These are phyloP conservation scores for Adela reaumurella DNA, from an alignment of 2,888 invertebrate species.

Conservation along the genomic window DNA sequence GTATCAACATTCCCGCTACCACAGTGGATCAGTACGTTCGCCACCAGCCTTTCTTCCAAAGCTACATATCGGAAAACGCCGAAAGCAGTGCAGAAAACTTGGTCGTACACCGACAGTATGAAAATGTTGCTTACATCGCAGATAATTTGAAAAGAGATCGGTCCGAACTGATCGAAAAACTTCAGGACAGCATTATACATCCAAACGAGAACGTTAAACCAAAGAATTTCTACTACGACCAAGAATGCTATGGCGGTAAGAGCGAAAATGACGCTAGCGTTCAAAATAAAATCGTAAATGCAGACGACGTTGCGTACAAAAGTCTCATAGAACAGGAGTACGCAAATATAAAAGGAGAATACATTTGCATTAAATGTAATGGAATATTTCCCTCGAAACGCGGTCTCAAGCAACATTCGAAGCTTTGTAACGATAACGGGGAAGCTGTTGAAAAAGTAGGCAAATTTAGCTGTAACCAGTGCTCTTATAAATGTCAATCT, in stretches of 20 bases:
- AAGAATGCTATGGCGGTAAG: conserved; percentile 21
- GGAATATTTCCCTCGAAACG: conserved; percentile 36
- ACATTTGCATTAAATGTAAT: conserved; percentile 37
- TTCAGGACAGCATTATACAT: conserved; percentile 9
- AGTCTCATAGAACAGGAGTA: conserved; percentile 18
- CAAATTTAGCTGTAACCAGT: conserved; percentile 39
- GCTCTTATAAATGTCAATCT: conserved; percentile 46
- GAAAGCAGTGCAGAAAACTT: conserved; percentile 43
- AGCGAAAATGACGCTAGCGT: conserved; percentile 22
- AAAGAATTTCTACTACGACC: conserved; percentile 27
- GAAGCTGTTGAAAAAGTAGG: conserved; percentile 27
- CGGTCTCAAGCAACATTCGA: conserved; percentile 36
- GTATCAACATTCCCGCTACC: conserved; percentile 21
- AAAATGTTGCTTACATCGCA: background rate
- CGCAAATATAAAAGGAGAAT: conserved; percentile 29
- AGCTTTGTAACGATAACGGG: conserved; percentile 23
- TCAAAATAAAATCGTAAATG: conserved; percentile 20
- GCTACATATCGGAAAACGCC: conserved; percentile 18
- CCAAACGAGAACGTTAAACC: conserved; percentile 44
- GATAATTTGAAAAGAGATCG: background rate
- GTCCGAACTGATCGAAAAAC: background rate
- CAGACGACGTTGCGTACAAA: conserved; percentile 17
- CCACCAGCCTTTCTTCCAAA: conserved; percentile 29
- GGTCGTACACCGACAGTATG: conserved; percentile 29
- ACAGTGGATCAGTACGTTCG: conserved; percentile 29